phyloP scores from a whole-genome alignment of 2,888 invertebrate genomes.

The Linnaemya vulpina region DNA sequence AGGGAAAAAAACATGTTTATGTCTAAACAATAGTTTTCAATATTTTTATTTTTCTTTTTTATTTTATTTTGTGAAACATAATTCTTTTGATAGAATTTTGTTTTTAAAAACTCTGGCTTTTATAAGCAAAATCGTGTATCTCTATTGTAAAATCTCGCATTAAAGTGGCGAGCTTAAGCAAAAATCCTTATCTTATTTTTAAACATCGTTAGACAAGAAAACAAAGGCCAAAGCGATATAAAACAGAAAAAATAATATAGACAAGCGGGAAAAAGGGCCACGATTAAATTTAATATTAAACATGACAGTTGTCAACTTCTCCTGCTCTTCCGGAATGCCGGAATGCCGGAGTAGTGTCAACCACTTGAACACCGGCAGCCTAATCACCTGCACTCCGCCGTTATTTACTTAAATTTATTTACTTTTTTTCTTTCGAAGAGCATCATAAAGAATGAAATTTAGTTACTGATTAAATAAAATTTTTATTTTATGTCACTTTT shows the following conservation, averaged over 20 bases:
- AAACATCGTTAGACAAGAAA: slow-evolving; percentile 58
- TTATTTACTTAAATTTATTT: slow-evolving; percentile 21
- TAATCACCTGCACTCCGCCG: slow-evolving; percentile 44
- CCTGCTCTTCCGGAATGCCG: slow-evolving; percentile 7
- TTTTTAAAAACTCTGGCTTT: slow-evolving; percentile 25
- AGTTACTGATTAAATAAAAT: slow-evolving; percentile 24
- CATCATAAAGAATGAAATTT: background rate
- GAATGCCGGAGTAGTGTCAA: slow-evolving; percentile 32
- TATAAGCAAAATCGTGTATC: slow-evolving; percentile 60
- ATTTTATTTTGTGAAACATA: slow-evolving; percentile 1
- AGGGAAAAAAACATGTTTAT: slow-evolving; percentile 60
- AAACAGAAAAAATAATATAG: background rate
- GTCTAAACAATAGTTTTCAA: slow-evolving; percentile 60
- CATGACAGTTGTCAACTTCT: slow-evolving; percentile 63
- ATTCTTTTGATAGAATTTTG: slow-evolving; percentile 56
- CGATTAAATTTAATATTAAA: slow-evolving; percentile 56
- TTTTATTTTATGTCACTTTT: slow-evolving; percentile 44
- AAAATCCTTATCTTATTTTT: slow-evolving; percentile 65
- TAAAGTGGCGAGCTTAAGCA: slow-evolving; percentile 9
- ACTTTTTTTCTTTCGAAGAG: background rate
- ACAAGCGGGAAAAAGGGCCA: slow-evolving; percentile 13
- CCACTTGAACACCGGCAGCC: slow-evolving; percentile 46
- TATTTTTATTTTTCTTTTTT: slow-evolving; percentile 30
- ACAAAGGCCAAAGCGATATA: slow-evolving; percentile 27
- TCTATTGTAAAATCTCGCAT: slow-evolving; percentile 52